Conservation (phyloP, 2,113 vertebrate genomes). For the Apteryx owenii region DNA sequence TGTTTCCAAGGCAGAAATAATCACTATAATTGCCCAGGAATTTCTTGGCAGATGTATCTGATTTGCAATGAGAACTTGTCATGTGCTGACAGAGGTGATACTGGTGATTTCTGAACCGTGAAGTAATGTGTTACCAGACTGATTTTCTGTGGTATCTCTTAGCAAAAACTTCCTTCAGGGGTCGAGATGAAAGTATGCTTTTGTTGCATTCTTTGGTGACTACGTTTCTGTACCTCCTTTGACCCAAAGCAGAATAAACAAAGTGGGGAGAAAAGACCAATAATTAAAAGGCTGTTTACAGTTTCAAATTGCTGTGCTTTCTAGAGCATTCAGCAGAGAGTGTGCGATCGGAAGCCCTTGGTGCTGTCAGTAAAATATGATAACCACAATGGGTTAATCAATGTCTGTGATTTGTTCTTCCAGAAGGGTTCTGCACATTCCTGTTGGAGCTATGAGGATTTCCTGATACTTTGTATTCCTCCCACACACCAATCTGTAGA, state of each 20-base stretch:
- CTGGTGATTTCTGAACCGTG: slow-evolving; percentile 49
- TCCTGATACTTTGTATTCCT: not conserved
- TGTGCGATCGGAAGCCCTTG: not conserved
- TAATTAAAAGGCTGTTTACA: not conserved
- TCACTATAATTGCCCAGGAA: slow-evolving; percentile 66
- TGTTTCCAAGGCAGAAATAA: slow-evolving; percentile 54
- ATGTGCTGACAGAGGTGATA: slow-evolving; percentile 30
- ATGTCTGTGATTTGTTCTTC: not conserved
- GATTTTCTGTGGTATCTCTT: slow-evolving; percentile 4
- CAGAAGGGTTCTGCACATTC: not conserved
- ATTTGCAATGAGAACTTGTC: slow-evolving; percentile 61
- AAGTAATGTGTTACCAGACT: slow-evolving; percentile 41
- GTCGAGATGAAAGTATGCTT: not conserved
- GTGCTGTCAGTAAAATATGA: not conserved
- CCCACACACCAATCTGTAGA: not conserved
- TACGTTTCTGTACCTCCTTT: not conserved
- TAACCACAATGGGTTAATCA: not conserved
- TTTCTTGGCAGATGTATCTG: slow-evolving; percentile 66
- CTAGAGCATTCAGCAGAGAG: not conserved
- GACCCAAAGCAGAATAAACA: not conserved
- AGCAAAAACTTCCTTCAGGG: slow-evolving; percentile 17
- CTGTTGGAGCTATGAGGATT: not conserved
- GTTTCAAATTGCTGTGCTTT: not conserved
- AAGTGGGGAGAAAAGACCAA: not conserved
- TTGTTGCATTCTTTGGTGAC: not conserved